Evolutionary conservation across 2,888 invertebrate genomes (phyloP).

Genomic region (Nomada fucata): DNA sequence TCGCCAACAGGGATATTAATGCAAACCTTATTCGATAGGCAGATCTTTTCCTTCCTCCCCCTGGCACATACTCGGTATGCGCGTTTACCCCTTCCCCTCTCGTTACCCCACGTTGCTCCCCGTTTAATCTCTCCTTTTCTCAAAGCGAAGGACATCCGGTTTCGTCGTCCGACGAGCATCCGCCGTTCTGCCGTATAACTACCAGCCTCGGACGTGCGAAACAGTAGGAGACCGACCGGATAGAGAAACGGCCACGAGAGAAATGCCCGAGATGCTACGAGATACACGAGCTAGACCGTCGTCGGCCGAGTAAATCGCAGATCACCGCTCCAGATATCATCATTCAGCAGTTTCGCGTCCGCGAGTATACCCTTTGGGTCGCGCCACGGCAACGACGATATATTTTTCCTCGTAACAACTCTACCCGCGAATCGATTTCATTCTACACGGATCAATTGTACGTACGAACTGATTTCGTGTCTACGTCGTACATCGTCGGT

Average conservation of each 20-base stretch:
- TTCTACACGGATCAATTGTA: constrained; percentile 2
- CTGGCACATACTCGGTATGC: constrained; percentile 22
- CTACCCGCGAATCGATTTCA: not conserved
- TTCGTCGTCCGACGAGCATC: constrained; percentile 62
- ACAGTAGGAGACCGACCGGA: constrained; percentile 55
- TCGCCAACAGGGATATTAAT: constrained; percentile 79
- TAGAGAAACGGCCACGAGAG: constrained; percentile 47
- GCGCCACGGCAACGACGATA: not conserved
- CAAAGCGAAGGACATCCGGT: constrained; percentile 76
- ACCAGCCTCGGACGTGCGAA: constrained; percentile 47
- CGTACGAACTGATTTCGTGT: not conserved
- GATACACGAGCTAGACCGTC: constrained; percentile 57
- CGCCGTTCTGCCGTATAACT: constrained; percentile 33
- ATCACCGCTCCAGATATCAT: constrained; percentile 46
- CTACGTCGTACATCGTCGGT: not conserved
- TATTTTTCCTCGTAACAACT: constrained; percentile 25
- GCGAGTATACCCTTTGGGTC: not conserved
- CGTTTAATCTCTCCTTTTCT: constrained; percentile 64
- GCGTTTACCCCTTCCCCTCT: constrained; percentile 39
- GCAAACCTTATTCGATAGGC: constrained; percentile 75
- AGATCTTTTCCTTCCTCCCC: constrained; percentile 38
- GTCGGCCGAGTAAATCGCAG: constrained; percentile 56
- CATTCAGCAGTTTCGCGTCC: constrained; percentile 43
- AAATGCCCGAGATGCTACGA: constrained; percentile 60
- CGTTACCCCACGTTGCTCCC: constrained; percentile 58